phyloP scores from a whole-genome alignment of 2,888 invertebrate genomes.

The Sipunculus nudus region DNA sequence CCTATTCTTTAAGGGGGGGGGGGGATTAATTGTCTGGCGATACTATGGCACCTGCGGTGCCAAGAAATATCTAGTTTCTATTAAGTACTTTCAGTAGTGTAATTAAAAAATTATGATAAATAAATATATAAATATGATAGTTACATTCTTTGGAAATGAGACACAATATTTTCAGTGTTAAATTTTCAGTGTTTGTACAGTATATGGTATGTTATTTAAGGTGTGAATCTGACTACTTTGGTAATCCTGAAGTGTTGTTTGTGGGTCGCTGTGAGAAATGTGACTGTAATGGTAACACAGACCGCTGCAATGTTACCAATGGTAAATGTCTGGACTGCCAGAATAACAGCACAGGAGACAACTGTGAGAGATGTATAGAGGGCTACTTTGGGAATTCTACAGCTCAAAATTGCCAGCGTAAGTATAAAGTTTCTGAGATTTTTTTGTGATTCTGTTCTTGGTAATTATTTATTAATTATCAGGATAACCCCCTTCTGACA shows the following conservation, averaged over 20 bases:
- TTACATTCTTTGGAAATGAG: neutral
- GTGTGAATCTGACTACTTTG: slow-evolving; percentile 89
- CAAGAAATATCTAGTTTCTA: no score
- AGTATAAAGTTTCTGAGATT: no score
- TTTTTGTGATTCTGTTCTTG: no score
- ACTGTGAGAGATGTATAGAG: slow-evolving; percentile 43
- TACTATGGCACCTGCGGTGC: no score
- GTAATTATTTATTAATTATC: no score
- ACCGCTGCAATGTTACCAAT: slow-evolving; percentile 81
- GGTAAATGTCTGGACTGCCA: slow-evolving; percentile 80
- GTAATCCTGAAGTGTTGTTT: slow-evolving; percentile 77
- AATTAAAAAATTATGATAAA: no score
- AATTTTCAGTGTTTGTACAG: neutral
- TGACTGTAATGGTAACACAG: slow-evolving; percentile 87
- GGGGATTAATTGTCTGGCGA: no score
- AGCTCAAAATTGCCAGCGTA: slow-evolving; percentile 48
- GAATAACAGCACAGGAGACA: slow-evolving; percentile 38
- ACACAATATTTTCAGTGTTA: neutral
- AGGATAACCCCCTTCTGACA: no score
- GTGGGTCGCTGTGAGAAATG: slow-evolving; percentile 77
- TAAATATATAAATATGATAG: no score
- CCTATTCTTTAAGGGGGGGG: no score
- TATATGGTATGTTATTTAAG: slow-evolving; percentile 33
- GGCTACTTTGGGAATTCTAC: slow-evolving; percentile 45
- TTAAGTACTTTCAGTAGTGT: no score